Base-by-base conservation (phyloP, 2,797 vertebrate species). In the Protonibea diacanthus region DNA sequence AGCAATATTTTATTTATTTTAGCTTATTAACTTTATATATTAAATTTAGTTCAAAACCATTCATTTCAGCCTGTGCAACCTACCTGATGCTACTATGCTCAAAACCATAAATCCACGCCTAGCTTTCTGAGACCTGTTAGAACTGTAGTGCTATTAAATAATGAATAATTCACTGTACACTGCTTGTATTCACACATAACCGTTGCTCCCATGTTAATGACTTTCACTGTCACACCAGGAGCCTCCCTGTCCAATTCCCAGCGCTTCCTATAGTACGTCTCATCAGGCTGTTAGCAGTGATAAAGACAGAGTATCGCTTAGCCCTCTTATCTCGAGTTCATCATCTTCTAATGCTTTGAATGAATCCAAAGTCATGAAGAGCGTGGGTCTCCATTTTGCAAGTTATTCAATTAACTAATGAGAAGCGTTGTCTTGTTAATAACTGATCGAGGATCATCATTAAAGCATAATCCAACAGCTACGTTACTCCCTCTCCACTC, bases 391-490 rank as follows among this genome's bases (percentile, higher is more conserved):
- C 75, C 77, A 80, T 92, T 90, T 85, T 89, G 82, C 61, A 89
- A 86, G 83, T 91, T 88, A 89, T 91, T 93, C 81, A 90, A 89
- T 93, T 88, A 88, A 88, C 87, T 90, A 90, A 93, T 87, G 88
- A 89, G 83, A 88, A 86, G 76, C 65, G 56, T 74, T 76, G 83
- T 88, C 91, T 91, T 44, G 81, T 88, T 91, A 88, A 90, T 89
- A 89, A 86, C 83, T 86, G 89, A 93, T 91, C 10, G 71, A 92
- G 86, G 78, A 81, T 87, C 58, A 67, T 89, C 78, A 87, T 90
- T 88, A 91, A 87, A 89, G 78, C 74, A 60, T 86, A 82, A 90
- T 90, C 85, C 81, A 80, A 80, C 62, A 69, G 71, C 71, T 11
- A 47, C 18, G 59, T 80, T 78, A 40, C 74, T 78, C 55, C 62